Percentiles rank a stretch among this genome's conserved stretches.
Evolutionary conservation across 2,113 vertebrate genomes (phyloP).

Genomic region (Athene cunicularia): DNA sequence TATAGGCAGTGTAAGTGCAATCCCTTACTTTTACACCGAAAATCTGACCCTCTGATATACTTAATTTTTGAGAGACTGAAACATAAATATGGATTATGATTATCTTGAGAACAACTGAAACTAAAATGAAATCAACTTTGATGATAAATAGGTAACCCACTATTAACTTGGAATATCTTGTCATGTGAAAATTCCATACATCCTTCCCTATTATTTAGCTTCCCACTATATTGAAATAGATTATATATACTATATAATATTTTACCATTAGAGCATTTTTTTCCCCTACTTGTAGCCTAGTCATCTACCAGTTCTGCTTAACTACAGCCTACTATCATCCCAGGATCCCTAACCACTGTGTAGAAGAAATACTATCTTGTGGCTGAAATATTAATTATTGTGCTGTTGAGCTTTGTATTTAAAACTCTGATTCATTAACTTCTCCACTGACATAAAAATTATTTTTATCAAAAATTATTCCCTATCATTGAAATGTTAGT

Average conservation of each 20-base stretch:
- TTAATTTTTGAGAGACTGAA: background rate
- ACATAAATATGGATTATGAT: background rate
- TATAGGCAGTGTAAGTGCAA: background rate
- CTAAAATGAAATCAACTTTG: background rate
- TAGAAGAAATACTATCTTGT: constrained; percentile 29
- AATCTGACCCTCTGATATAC: background rate
- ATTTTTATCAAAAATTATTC: background rate
- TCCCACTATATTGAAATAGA: background rate
- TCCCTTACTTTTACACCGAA: background rate
- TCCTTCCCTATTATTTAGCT: background rate
- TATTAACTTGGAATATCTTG: background rate
- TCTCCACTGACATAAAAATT: background rate
- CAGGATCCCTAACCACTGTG: constrained; percentile 68
- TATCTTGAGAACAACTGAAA: background rate
- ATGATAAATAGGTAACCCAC: background rate
- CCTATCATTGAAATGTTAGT: background rate
- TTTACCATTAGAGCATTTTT: background rate
- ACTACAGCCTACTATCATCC: constrained; percentile 71
- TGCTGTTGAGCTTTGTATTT: constrained; percentile 57
- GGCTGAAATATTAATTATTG: constrained; percentile 37
- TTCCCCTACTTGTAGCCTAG: background rate
- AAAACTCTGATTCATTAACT: constrained; percentile 4
- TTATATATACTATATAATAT: background rate
- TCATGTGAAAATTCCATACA: background rate
- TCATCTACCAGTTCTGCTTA: constrained; percentile 53